These are phyloP conservation scores for Oedothorax gibbosus DNA, from an alignment of 1,140 invertebrate genomes.

Conservation along the genomic window DNA sequence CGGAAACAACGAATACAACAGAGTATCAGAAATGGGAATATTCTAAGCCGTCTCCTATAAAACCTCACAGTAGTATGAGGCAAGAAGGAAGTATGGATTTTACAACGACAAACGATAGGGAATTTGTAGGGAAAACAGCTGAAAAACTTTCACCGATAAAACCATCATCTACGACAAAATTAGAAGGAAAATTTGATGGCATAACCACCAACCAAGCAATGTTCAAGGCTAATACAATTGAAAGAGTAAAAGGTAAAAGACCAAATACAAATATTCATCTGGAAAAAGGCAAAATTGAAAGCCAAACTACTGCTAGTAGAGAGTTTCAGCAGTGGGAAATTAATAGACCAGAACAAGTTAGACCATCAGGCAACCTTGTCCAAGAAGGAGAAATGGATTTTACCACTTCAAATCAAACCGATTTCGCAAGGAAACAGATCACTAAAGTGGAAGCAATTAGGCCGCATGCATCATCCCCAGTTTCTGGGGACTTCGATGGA, in stretches of 20 bases:
- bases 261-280: conserved; percentile 42
- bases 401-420: conserved; percentile 41
- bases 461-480: conserved; percentile 20
- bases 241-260: conserved; percentile 36
- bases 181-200: conserved; percentile 35
- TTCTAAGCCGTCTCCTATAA: conserved; percentile 39
- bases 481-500: conserved; percentile 51
- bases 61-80: conserved; percentile 19
- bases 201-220: conserved; percentile 45
- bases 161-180: conserved; percentile 20
- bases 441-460: conserved; percentile 8
- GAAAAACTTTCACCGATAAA: conserved; percentile 40
- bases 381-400: conserved; percentile 56
- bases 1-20: conserved; percentile 32
- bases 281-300: conserved; percentile 65
- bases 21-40: conserved; percentile 49
- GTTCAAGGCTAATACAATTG: conserved; percentile 10
- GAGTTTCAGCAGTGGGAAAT: conserved; percentile 68
- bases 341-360: conserved; percentile 61
- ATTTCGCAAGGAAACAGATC: conserved; percentile 27
- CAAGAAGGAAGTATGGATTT: conserved; percentile 62
- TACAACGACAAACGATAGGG: conserved; percentile 29
- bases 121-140: conserved; percentile 33
- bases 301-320: conserved; percentile 67
- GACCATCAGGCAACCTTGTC: conserved; percentile 31